A percentile compares a stretch with the other conserved stretches of the same genome.
These are phyloP conservation scores for Procambarus clarkii DNA, from an alignment of 1,140 invertebrate genomes.

Conservation along the genomic window DNA sequence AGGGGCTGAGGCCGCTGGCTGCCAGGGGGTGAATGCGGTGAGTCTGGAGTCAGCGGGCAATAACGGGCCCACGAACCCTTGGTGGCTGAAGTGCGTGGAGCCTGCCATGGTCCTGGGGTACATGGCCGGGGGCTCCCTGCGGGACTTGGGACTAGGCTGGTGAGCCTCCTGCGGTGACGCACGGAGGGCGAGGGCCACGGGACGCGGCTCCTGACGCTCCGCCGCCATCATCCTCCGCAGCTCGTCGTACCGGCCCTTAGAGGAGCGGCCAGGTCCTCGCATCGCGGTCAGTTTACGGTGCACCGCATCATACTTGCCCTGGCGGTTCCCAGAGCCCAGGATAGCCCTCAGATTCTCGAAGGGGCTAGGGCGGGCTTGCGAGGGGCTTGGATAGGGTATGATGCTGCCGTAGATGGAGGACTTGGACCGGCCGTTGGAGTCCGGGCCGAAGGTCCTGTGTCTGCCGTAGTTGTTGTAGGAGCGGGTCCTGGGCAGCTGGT, in stretches of 20 bases:
- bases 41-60: constrained; percentile 41
- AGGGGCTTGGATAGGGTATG: constrained; percentile 17
- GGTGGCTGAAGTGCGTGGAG: constrained; percentile 42
- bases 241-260: constrained; percentile 35
- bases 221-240: constrained; percentile 17
- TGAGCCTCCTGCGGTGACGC: not conserved
- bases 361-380: constrained; percentile 16
- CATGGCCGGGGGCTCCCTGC: constrained; percentile 24
- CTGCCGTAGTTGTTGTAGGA: constrained; percentile 83
- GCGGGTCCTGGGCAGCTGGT: constrained; percentile 87
- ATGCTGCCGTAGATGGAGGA: constrained; percentile 44
- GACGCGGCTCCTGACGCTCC: constrained; percentile 52
- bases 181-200: constrained; percentile 59
- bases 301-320: constrained; percentile 50
- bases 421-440: constrained; percentile 35
- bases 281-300: constrained; percentile 39
- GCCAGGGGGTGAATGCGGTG: constrained; percentile 30
- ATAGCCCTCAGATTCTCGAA: constrained; percentile 57
- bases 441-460: constrained; percentile 64
- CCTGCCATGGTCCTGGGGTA: constrained; percentile 25
- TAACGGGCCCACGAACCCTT: constrained; percentile 48
- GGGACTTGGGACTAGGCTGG: constrained; percentile 16
- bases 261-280: constrained; percentile 29
- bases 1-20: constrained; percentile 25
- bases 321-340: constrained; percentile 51